Evolutionary conservation across 2,888 invertebrate genomes (phyloP).

Genomic region (Tryphoninae sp.): DNA sequence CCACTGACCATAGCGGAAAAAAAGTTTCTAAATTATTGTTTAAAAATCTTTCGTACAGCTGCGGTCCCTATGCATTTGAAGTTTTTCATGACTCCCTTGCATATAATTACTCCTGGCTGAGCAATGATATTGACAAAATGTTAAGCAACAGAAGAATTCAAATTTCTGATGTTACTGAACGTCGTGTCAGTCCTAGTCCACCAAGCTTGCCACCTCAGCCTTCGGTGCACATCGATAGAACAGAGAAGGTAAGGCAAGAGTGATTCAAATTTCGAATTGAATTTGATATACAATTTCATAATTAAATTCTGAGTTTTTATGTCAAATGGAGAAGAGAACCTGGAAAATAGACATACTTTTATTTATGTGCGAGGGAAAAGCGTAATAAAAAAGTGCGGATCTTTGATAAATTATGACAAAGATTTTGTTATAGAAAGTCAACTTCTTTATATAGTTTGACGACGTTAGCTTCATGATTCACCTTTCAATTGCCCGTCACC

Average conservation of each 20-base stretch:
- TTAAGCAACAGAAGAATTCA: constrained; percentile 63
- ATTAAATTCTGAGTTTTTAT: background rate
- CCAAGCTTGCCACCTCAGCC: constrained; percentile 75
- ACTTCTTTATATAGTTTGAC: background rate
- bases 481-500: constrained; percentile 9
- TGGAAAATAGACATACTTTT: background rate
- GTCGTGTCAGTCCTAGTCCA: constrained; percentile 53
- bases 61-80: constrained; percentile 81
- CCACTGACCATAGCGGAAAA: background rate
- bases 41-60: constrained; percentile 61
- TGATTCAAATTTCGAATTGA: background rate
- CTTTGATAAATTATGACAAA: background rate
- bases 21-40: background rate
- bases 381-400: background rate
- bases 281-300: background rate
- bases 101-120: constrained; percentile 84
- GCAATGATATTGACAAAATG: constrained; percentile 81
- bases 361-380: background rate
- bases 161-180: constrained; percentile 51
- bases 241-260: constrained; percentile 71
- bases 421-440: background rate
- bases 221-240: constrained; percentile 74
- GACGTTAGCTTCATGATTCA: constrained; percentile 40
- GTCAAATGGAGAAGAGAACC: background rate
- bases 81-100: constrained; percentile 83